Conservation (phyloP, 2,797 vertebrate genomes). For the Fistularia commersonii region DNA sequence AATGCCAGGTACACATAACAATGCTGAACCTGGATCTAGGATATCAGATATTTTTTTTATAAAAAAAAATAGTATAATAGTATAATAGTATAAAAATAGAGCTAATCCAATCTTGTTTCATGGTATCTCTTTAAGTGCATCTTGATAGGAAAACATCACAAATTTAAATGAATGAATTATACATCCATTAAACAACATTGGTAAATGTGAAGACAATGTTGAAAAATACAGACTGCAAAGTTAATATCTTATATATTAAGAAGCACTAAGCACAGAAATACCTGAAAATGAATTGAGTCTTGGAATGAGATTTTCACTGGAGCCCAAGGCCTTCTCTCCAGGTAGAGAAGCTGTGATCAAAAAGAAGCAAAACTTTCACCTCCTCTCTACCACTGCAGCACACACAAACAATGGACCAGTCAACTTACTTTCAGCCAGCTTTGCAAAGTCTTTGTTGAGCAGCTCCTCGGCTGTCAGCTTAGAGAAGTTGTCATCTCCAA, state of each 20-base stretch:
- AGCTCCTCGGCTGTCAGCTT: constrained; percentile 97
- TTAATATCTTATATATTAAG: no score
- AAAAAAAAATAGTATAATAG: no score
- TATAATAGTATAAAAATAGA: no score
- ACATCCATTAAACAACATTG: neutral
- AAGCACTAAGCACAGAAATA: constrained; percentile 61
- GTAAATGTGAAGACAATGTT: neutral
- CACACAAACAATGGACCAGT: neutral
- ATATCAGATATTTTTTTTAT: constrained; percentile 76
- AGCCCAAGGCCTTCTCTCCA: constrained; percentile 79
- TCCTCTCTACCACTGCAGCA: neutral
- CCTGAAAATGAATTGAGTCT: constrained; percentile 86
- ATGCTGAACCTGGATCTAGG: constrained; percentile 68
- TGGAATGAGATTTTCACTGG: constrained; percentile 84
- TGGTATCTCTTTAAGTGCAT: neutral
- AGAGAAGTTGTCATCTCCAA: constrained; percentile 97
- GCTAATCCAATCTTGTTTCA: neutral
- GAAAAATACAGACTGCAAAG: neutral
- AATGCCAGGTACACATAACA: constrained; percentile 77
- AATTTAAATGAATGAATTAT: neutral
- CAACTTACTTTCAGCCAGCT: constrained; percentile 84
- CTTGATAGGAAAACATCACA: neutral
- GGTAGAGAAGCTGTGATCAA: constrained; percentile 72
- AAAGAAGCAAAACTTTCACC: constrained; percentile 4
- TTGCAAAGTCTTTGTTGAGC: constrained; percentile 98